Evolutionary conservation across 2,797 vertebrate species (phyloP).

Genomic region (Protosalanx chinensis): DNA sequence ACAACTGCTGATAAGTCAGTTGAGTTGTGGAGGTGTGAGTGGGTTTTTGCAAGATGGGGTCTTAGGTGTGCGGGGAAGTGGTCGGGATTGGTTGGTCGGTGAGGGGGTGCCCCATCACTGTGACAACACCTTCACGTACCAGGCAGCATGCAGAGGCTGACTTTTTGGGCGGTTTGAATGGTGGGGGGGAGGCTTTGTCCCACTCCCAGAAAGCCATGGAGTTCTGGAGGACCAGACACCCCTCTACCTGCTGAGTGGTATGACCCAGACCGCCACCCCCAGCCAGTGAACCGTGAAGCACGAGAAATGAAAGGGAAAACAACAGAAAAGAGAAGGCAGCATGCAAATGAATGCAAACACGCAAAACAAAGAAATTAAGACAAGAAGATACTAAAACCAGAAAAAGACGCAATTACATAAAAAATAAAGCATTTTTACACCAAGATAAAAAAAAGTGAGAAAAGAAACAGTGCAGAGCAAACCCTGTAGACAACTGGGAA

Average conservation of each 20-base stretch:
- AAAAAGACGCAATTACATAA: neutral
- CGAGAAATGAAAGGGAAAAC: constrained; percentile 32
- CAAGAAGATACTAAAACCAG: neutral
- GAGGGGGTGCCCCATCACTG: constrained; percentile 29
- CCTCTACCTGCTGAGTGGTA: constrained; percentile 77
- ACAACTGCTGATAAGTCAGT: neutral
- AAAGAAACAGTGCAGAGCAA: too few species aligned
- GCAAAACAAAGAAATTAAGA: neutral
- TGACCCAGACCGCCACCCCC: constrained; percentile 32
- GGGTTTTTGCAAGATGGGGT: neutral
- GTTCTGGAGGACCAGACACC: constrained; percentile 84
- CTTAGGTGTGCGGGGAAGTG: neutral
- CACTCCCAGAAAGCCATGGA: constrained; percentile 94
- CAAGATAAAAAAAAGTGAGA: too few species aligned
- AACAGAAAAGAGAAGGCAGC: constrained; percentile 40
- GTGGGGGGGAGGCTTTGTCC: constrained; percentile 82
- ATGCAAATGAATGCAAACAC: constrained; percentile 58
- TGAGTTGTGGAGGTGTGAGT: too few species aligned
- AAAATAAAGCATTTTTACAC: too few species aligned
- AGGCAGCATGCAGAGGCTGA: constrained; percentile 91
- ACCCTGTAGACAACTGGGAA: neutral
- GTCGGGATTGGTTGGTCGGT: neutral
- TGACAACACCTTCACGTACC: constrained; percentile 80
- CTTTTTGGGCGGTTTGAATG: constrained; percentile 89
- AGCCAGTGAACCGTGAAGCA: constrained; percentile 29